A percentile compares a stretch with the other conserved stretches of the same genome.
These are phyloP conservation scores for Nomia melanderi DNA, from an alignment of 1,140 invertebrate species.

Conservation along the genomic window DNA sequence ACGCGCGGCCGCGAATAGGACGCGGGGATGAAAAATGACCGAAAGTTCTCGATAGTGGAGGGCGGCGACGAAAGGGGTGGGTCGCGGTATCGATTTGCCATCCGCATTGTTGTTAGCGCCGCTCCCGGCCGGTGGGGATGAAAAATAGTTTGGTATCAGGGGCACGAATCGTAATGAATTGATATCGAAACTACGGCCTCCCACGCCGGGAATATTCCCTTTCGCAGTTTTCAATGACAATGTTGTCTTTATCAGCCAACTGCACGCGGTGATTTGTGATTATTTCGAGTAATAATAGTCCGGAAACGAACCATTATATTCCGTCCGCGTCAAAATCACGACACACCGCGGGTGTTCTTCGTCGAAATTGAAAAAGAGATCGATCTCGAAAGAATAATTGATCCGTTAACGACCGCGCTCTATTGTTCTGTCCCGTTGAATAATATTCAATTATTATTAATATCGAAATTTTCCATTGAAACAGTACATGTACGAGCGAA, in stretches of 20 bases:
- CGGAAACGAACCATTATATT: too few species aligned
- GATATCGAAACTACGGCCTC: slow-evolving; percentile 68
- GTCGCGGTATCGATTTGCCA: slow-evolving; percentile 63
- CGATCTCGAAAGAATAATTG: too few species aligned
- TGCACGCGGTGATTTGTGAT: neutral
- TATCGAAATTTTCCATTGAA: too few species aligned
- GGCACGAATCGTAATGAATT: slow-evolving; percentile 69
- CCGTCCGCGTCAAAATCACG: too few species aligned
- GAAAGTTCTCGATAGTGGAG: slow-evolving; percentile 50
- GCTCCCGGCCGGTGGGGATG: slow-evolving; percentile 44
- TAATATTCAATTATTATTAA: too few species aligned
- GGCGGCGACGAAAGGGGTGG: slow-evolving; percentile 36
- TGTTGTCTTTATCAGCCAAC: neutral
- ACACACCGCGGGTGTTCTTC: too few species aligned
- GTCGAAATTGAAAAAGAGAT: too few species aligned
- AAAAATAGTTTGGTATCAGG: slow-evolving; percentile 70
- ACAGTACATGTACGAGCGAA: too few species aligned
- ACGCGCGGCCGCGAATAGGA: slow-evolving; percentile 56
- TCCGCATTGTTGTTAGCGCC: slow-evolving; percentile 67
- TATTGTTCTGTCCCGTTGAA: too few species aligned
- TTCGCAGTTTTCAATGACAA: neutral
- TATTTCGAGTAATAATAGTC: too few species aligned
- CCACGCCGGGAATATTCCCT: slow-evolving; percentile 62
- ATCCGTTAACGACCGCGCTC: too few species aligned
- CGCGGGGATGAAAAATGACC: slow-evolving; percentile 68